These are phyloP conservation scores for Anas platyrhynchos DNA, from an alignment of 2,113 vertebrate genomes.

Conservation along the genomic window DNA sequence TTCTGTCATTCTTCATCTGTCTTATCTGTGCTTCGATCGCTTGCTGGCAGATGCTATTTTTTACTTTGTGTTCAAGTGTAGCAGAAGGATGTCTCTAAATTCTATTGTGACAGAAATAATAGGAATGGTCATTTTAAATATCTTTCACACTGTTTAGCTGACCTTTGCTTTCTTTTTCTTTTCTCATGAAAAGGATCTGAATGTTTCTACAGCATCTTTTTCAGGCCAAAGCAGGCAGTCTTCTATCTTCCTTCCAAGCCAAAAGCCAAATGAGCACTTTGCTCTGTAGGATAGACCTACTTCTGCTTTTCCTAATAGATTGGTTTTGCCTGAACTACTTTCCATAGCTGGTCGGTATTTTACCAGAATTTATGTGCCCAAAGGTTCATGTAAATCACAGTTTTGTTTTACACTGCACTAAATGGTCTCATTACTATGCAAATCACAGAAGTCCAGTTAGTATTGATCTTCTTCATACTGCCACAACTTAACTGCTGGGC, in stretches of 20 bases:
- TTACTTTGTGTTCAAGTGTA: rapidly evolving
- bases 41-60: constrained; percentile 14
- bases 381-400: not conserved
- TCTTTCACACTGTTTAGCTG: not conserved
- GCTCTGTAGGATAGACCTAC: not conserved
- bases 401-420: not conserved
- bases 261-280: not conserved
- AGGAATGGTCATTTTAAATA: not conserved
- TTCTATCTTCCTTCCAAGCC: not conserved
- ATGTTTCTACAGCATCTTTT: constrained; percentile 4
- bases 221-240: not conserved
- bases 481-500: not conserved
- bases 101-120: not conserved
- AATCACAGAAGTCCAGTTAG: not conserved
- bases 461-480: not conserved
- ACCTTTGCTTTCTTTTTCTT: not conserved
- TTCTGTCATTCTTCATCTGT: not conserved
- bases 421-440: not conserved
- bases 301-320: not conserved
- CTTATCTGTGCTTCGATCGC: not conserved
- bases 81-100: not conserved
- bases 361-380: not conserved
- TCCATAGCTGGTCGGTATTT: not conserved
- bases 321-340: not conserved
- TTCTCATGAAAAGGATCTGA: not conserved